Evolutionary conservation across 1,140 invertebrate genomes (phyloP).

Genomic region (Plutomurus gul): DNA sequence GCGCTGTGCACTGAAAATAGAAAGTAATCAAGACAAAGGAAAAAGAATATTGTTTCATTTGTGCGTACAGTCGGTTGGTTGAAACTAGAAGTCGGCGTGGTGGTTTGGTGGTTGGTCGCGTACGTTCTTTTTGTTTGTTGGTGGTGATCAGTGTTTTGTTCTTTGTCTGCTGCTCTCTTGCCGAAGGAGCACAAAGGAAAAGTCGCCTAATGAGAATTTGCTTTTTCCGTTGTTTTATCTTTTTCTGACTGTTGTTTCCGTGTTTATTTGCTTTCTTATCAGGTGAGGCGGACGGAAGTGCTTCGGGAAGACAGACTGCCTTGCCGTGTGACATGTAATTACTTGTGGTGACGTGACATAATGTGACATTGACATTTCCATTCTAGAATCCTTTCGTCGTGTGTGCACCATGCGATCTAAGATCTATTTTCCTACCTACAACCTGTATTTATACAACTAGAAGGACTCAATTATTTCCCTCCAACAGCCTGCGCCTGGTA

Average conservation of each 20-base stretch:
- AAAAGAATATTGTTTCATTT: too few relatives aligned
- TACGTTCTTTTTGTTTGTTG: neutral
- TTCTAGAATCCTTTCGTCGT: neutral
- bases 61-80: too few relatives aligned
- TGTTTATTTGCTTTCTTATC: slow-evolving; percentile 5
- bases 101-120: too few relatives aligned
- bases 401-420: too few relatives aligned
- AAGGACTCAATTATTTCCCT: too few relatives aligned
- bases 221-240: neutral
- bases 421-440: too few relatives aligned
- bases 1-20: too few relatives aligned
- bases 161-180: neutral
- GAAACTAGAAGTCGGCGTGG: too few relatives aligned
- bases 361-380: slow-evolving; percentile 18
- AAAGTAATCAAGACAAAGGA: too few relatives aligned
- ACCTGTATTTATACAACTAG: too few relatives aligned
- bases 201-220: neutral
- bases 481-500: too few relatives aligned
- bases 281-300: slow-evolving; percentile 5
- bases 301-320: slow-evolving; percentile 1
- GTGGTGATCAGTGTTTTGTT: neutral
- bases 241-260: neutral
- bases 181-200: neutral
- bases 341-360: slow-evolving; percentile 26
- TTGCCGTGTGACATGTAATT: neutral